A percentile compares a stretch with the other conserved stretches of the same genome.
These are phyloP conservation scores for Hydra vulgaris DNA, from an alignment of 30 jellyfish, hydroid and myxozoan genomes.

Conservation along the genomic window DNA sequence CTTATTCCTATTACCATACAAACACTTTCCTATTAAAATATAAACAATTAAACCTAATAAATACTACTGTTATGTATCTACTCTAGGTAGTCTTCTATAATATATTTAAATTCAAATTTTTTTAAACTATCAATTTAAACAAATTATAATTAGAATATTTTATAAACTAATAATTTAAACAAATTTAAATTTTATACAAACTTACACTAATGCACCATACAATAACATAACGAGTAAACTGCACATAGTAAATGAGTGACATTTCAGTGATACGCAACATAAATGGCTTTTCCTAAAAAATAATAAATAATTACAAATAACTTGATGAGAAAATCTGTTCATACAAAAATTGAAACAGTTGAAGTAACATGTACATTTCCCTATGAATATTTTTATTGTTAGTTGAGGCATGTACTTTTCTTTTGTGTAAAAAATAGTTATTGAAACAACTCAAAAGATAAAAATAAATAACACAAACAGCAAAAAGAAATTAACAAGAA, in stretches of 20 bases:
- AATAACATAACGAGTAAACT: slow-evolving; percentile 57
- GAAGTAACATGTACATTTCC: too few species aligned
- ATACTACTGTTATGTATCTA: too few species aligned
- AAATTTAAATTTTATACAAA: slow-evolving; percentile 9
- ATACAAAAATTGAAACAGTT: too few species aligned
- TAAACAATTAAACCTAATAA: not conserved
- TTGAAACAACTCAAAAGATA: too few species aligned
- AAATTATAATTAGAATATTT: not conserved
- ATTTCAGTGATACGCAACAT: slow-evolving; percentile 34
- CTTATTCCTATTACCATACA: slow-evolving; percentile 83
- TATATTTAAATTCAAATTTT: not conserved
- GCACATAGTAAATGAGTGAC: slow-evolving; percentile 66
- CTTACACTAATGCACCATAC: slow-evolving; percentile 92
- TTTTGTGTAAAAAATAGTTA: too few species aligned
- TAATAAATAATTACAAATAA: too few species aligned
- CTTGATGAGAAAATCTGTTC: too few species aligned
- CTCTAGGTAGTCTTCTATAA: too few species aligned
- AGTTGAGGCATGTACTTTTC: too few species aligned
- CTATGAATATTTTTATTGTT: too few species aligned
- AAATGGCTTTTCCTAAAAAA: slow-evolving; percentile 59
- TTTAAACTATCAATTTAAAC: not conserved
- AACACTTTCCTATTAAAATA: slow-evolving; percentile 53
- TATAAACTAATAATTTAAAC: not conserved
- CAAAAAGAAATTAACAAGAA: too few species aligned
- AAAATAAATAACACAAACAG: too few species aligned